phyloP scores from a whole-genome alignment of 2,888 invertebrate species.

The Galeopsomyia nigrocyanea region DNA sequence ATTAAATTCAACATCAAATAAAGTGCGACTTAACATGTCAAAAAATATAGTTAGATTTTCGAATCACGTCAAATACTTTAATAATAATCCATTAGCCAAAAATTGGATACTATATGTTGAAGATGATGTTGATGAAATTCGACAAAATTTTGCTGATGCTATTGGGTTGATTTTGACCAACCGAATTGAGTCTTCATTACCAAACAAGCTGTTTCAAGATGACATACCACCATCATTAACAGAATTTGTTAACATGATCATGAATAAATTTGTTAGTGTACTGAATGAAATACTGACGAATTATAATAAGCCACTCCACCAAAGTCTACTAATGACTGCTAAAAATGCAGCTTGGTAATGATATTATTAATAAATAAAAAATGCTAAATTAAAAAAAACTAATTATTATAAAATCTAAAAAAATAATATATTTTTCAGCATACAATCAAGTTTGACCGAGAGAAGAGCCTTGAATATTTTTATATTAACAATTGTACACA shows the following conservation, averaged over 20 bases:
- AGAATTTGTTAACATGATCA: slow-evolving; percentile 68
- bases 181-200: slow-evolving; percentile 62
- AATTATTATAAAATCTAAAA: slow-evolving; percentile 8
- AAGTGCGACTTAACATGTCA: slow-evolving; percentile 63
- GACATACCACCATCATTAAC: slow-evolving; percentile 59
- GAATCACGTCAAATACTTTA: slow-evolving; percentile 68
- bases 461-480: slow-evolving; percentile 73
- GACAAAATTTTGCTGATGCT: slow-evolving; percentile 63
- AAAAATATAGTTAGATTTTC: slow-evolving; percentile 67
- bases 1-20: slow-evolving; percentile 55
- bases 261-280: slow-evolving; percentile 62
- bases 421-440: slow-evolving; percentile 50
- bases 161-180: slow-evolving; percentile 62
- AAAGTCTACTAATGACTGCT: slow-evolving; percentile 71
- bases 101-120: slow-evolving; percentile 67
- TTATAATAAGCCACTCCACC: slow-evolving; percentile 72
- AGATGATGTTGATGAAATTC: slow-evolving; percentile 62
- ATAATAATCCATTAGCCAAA: slow-evolving; percentile 61
- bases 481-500: slow-evolving; percentile 72
- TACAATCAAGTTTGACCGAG: slow-evolving; percentile 59
- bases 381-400: background rate
- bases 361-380: slow-evolving; percentile 13
- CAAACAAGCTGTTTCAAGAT: slow-evolving; percentile 64
- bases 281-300: slow-evolving; percentile 67
- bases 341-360: slow-evolving; percentile 69